A percentile compares a stretch with the other conserved stretches of the same genome.
Conservation (phyloP, 2,113 vertebrate genomes). For the Neogobius melanostomus region DNA sequence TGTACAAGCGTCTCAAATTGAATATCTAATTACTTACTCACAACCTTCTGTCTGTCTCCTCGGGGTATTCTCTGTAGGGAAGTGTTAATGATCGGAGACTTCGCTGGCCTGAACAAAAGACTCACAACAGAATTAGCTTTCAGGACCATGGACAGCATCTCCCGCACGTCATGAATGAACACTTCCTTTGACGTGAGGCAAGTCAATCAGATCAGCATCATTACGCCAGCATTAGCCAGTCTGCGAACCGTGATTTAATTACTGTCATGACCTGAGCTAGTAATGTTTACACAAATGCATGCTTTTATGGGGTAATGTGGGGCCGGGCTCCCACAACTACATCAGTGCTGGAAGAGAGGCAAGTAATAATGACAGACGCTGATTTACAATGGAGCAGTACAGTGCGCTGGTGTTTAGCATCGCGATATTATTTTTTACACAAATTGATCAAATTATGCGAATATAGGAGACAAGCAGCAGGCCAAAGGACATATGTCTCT, state of each 20-base stretch:
- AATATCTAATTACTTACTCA: conserved; percentile 3
- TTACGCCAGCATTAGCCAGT: neutral
- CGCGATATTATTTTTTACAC: conserved; percentile 31
- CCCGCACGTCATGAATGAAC: conserved; percentile 8
- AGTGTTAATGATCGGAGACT: neutral
- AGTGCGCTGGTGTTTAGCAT: conserved; percentile 16
- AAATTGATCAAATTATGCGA: conserved; percentile 57
- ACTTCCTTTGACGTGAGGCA: neutral
- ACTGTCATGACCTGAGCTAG: neutral
- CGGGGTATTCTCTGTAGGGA: neutral
- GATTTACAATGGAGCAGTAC: neutral
- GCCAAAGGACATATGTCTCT: conserved; percentile 37
- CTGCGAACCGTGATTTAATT: neutral
- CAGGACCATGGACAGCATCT: conserved; percentile 69
- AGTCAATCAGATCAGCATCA: conserved; percentile 1
- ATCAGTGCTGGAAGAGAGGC: neutral
- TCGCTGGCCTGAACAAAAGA: neutral
- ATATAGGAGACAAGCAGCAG: conserved; percentile 20
- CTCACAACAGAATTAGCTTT: conserved; percentile 37
- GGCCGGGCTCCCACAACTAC: neutral
- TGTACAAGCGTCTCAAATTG: neutral
- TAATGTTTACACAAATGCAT: conserved; percentile 1
- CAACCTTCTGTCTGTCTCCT: neutral
- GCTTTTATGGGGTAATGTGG: neutral
- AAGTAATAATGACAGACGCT: neutral